These are phyloP conservation scores for Chrysodeixis includens DNA, from an alignment of 2,888 invertebrate species.

Conservation along the genomic window DNA sequence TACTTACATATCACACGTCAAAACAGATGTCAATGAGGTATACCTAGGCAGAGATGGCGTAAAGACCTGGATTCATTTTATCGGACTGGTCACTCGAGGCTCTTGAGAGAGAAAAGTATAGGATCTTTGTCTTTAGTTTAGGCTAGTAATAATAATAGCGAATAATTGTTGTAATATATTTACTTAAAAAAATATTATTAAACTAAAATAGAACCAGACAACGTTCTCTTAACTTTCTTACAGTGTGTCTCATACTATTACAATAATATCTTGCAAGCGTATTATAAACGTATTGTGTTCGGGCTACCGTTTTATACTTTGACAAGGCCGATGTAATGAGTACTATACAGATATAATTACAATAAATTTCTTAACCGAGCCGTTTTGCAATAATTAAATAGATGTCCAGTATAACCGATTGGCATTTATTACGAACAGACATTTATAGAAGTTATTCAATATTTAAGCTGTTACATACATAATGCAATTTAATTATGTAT, in stretches of 20 bases:
- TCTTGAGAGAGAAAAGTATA: too few relatives aligned
- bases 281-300: slow-evolving; percentile 84
- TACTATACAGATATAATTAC: slow-evolving; percentile 77
- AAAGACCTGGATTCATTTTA: too few relatives aligned
- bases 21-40: too few relatives aligned
- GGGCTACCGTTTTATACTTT: slow-evolving; percentile 82
- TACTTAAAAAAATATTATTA: too few relatives aligned
- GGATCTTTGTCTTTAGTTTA: too few relatives aligned
- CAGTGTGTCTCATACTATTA: slow-evolving; percentile 65
- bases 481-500: slow-evolving; percentile 56
- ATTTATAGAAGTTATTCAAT: slow-evolving; percentile 60
- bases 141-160: too few relatives aligned
- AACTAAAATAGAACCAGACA: too few relatives aligned
- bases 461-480: slow-evolving; percentile 48
- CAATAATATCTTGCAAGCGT: slow-evolving; percentile 70
- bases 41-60: too few relatives aligned
- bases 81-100: too few relatives aligned
- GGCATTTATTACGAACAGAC: slow-evolving; percentile 57
- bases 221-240: neutral
- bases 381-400: slow-evolving; percentile 64
- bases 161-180: too few relatives aligned
- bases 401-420: slow-evolving; percentile 62
- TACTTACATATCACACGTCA: too few relatives aligned
- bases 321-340: slow-evolving; percentile 81
- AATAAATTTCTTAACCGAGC: slow-evolving; percentile 61